These are phyloP conservation scores for Lytechinus variegatus DNA, from an alignment of 35 echinoderm and acorn worm genomes.

Conservation along the genomic window DNA sequence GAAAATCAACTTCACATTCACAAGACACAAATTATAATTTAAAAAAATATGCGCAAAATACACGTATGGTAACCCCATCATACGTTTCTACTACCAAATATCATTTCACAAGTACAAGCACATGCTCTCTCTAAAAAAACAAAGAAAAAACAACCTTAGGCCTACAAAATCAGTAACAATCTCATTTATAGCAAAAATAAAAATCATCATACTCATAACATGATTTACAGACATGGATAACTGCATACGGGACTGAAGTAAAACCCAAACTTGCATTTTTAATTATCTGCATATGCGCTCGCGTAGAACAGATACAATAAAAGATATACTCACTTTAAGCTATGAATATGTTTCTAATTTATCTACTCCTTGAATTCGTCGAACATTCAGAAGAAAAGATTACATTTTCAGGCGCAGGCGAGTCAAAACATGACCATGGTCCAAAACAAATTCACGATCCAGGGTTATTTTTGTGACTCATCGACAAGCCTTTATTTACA, in stretches of 20 bases:
- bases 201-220: background rate
- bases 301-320: background rate
- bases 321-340: background rate
- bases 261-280: constrained; percentile 3
- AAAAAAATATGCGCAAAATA: too few species aligned
- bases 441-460: background rate
- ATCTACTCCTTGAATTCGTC: background rate
- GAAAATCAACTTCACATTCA: too few species aligned
- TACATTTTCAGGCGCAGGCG: background rate
- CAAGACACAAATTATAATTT: too few species aligned
- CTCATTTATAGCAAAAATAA: background rate
- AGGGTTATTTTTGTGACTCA: constrained; percentile 34
- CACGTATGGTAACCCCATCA: too few species aligned
- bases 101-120: too few species aligned
- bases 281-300: background rate
- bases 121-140: background rate
- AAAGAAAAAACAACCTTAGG: background rate
- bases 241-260: background rate
- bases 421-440: constrained; percentile 23
- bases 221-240: background rate
- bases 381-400: background rate
- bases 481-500: background rate
- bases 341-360: background rate
- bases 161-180: background rate
- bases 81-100: too few species aligned